Evolutionary conservation across 2,797 vertebrate genomes (phyloP).

Genomic region (Urophycis tenuis): DNA sequence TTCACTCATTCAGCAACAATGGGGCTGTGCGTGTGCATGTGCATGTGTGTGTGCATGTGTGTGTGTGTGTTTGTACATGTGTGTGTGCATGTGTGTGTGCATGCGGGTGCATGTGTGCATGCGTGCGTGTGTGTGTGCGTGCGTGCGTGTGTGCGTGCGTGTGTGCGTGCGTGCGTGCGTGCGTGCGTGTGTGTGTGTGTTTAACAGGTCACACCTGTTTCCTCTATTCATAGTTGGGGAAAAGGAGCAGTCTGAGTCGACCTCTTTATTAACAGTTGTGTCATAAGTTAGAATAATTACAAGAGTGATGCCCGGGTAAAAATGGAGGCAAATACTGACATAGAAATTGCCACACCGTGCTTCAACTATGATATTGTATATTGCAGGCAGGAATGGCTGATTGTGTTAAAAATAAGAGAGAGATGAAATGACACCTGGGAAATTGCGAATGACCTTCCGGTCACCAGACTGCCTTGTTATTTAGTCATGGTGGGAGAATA

Average conservation of each 20-base stretch:
- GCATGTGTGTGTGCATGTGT: not conserved
- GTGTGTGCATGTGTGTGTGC: not conserved
- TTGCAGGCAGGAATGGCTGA: not conserved
- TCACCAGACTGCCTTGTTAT: not conserved
- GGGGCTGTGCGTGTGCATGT: not conserved
- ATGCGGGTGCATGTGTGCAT: not conserved
- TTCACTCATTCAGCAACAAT: not conserved
- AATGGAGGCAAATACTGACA: not conserved
- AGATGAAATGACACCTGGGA: not conserved
- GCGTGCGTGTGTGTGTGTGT: conserved; percentile 2
- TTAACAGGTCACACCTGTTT: not conserved
- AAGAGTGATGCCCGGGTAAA: not conserved
- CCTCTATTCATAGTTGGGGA: not conserved
- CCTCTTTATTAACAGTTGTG: not conserved
- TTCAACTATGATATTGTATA: not conserved
- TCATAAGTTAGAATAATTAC: not conserved
- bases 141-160: not conserved
- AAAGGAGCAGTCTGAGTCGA: not conserved
- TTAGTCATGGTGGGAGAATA: not conserved
- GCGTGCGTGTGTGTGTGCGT: not conserved
- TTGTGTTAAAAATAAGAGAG: conserved; percentile 2
- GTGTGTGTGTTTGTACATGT: not conserved
- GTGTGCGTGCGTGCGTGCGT: not conserved
- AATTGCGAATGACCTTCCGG: not conserved
- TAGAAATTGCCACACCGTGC: not conserved